These are phyloP conservation scores for Meteorus colon DNA, from an alignment of 2,888 invertebrate genomes.

Conservation along the genomic window DNA sequence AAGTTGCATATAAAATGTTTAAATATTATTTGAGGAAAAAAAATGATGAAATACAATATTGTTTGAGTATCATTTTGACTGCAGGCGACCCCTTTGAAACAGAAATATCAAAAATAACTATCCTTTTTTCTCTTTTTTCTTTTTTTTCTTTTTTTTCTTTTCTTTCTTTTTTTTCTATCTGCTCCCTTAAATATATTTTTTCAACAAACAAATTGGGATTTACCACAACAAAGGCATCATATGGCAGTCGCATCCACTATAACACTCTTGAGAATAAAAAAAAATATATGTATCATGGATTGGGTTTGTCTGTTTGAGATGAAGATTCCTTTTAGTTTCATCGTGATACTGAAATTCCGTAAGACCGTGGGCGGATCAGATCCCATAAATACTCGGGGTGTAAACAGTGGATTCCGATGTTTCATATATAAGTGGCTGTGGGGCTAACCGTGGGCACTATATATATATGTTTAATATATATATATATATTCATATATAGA, in stretches of 20 bases:
- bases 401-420: constrained; percentile 68
- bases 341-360: constrained; percentile 46
- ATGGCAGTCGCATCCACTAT: too few relatives aligned
- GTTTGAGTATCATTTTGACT: too few relatives aligned
- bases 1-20: too few relatives aligned
- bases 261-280: neutral
- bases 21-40: too few relatives aligned
- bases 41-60: too few relatives aligned
- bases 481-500: constrained; percentile 6
- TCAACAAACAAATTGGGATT: too few relatives aligned
- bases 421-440: constrained; percentile 47
- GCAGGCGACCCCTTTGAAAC: neutral
- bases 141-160: neutral
- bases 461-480: constrained; percentile 15
- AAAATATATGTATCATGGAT: neutral
- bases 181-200: neutral
- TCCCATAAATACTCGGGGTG: constrained; percentile 66
- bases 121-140: neutral
- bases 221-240: too few relatives aligned
- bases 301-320: constrained; percentile 31
- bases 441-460: constrained; percentile 22
- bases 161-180: neutral
- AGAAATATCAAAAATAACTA: neutral
- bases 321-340: constrained; percentile 32
- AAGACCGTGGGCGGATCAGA: constrained; percentile 66